phyloP scores from a whole-genome alignment of 2,888 invertebrate genomes.

The Sarcophaga subvicina region DNA sequence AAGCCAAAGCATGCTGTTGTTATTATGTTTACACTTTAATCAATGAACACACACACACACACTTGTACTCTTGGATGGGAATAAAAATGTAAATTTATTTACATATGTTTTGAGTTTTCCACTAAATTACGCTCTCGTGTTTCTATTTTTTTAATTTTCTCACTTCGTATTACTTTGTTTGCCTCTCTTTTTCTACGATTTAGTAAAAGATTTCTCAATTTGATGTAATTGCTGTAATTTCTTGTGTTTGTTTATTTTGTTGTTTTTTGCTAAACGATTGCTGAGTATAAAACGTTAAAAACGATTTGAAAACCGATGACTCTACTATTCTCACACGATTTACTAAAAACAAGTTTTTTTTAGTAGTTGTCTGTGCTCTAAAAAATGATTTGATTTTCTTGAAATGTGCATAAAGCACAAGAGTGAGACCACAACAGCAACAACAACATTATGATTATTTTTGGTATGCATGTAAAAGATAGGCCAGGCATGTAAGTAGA shows the following conservation, averaged over 20 bases:
- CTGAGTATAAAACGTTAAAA: too few relatives aligned
- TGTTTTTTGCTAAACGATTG: not conserved
- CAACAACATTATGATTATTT: slow-evolving; percentile 36
- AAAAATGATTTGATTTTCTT: not conserved
- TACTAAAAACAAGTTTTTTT: too few relatives aligned
- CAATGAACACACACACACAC: slow-evolving; percentile 40
- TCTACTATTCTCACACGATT: too few relatives aligned
- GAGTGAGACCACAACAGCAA: slow-evolving; percentile 55
- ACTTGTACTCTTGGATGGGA: not conserved
- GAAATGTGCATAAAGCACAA: not conserved
- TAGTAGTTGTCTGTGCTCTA: not conserved
- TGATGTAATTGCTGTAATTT: not conserved
- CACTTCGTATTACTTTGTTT: slow-evolving; percentile 36
- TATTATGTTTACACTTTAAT: slow-evolving; percentile 42
- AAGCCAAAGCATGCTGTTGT: slow-evolving; percentile 6
- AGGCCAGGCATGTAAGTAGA: not conserved
- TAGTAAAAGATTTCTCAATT: slow-evolving; percentile 35
- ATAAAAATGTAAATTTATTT: not conserved
- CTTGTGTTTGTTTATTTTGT: not conserved
- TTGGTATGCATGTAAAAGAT: slow-evolving; percentile 22
- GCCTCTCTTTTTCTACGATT: slow-evolving; percentile 10
- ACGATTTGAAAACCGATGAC: too few relatives aligned
- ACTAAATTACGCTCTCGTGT: slow-evolving; percentile 1
- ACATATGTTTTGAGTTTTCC: slow-evolving; percentile 28
- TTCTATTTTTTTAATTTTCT: slow-evolving; percentile 29